These are phyloP conservation scores for Drepanosiphum platanoidis DNA, from an alignment of 2,888 invertebrate species.

Conservation along the genomic window DNA sequence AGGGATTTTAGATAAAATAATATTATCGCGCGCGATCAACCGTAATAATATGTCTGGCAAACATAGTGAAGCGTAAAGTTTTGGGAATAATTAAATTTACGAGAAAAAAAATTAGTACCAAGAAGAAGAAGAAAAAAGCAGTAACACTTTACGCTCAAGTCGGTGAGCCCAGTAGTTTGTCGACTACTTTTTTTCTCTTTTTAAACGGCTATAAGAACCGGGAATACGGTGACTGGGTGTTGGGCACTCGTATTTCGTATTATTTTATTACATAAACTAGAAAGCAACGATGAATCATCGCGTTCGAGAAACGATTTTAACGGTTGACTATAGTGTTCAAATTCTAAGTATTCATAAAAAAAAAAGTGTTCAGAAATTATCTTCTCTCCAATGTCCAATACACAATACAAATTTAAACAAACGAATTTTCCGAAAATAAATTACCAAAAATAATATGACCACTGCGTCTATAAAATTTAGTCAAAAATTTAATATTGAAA, in stretches of 20 bases:
- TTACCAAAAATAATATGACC: too few species aligned
- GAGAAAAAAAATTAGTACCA: neutral
- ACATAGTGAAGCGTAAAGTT: neutral
- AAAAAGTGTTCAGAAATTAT: too few species aligned
- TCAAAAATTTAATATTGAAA: too few species aligned
- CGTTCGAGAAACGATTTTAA: neutral
- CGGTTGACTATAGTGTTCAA: neutral
- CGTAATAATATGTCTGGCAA: neutral
- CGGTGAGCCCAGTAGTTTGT: neutral
- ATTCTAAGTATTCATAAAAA: neutral
- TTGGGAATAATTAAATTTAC: neutral
- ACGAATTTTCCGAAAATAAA: too few species aligned
- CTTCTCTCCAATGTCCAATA: too few species aligned
- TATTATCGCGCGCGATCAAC: too few species aligned
- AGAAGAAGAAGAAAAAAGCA: neutral
- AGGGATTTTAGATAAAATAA: too few species aligned
- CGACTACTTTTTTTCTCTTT: neutral
- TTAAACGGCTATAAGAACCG: neutral
- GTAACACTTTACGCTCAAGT: neutral
- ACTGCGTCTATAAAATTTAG: too few species aligned
- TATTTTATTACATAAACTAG: neutral
- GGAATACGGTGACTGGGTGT: neutral
- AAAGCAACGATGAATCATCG: neutral
- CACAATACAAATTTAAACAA: too few species aligned
- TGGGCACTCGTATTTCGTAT: neutral